phyloP scores from a whole-genome alignment of 2,888 invertebrate genomes.

The Nesidiocoris tenuis region DNA sequence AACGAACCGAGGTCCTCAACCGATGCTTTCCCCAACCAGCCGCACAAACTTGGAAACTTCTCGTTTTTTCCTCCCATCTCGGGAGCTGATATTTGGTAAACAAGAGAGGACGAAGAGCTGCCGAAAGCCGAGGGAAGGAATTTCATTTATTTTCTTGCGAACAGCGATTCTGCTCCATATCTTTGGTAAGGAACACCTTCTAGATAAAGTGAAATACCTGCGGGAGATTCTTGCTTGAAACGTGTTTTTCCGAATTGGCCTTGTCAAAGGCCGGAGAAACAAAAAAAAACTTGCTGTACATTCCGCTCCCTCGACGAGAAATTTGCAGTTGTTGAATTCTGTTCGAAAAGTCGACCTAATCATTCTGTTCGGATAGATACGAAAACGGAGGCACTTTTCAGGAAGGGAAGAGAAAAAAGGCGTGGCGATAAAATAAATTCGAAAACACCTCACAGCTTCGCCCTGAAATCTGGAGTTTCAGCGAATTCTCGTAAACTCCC shows the following conservation, averaged over 20 bases:
- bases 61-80: slow-evolving; percentile 4
- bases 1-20: slow-evolving; percentile 3
- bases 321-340: too few relatives aligned
- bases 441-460: too few relatives aligned
- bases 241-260: background rate
- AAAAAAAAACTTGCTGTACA: too few relatives aligned
- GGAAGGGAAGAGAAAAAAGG: too few relatives aligned
- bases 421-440: too few relatives aligned
- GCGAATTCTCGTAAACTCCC: background rate
- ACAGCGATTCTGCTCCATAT: slow-evolving; percentile 29
- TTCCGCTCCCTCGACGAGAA: too few relatives aligned
- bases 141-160: slow-evolving; percentile 28
- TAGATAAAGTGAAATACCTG: background rate
- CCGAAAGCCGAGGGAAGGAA: slow-evolving; percentile 12
- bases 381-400: too few relatives aligned
- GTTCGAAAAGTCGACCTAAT: too few relatives aligned
- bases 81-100: background rate
- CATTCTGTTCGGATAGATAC: too few relatives aligned
- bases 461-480: background rate
- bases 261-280: background rate
- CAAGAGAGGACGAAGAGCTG: background rate
- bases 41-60: background rate
- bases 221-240: background rate
- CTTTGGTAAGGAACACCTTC: slow-evolving; percentile 13
- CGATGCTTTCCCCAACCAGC: background rate